Evolutionary conservation across 2,888 invertebrate species (phyloP), one percentile per base, ranked within the genome.

Genomic region (Drosophila rubida): DNA sequence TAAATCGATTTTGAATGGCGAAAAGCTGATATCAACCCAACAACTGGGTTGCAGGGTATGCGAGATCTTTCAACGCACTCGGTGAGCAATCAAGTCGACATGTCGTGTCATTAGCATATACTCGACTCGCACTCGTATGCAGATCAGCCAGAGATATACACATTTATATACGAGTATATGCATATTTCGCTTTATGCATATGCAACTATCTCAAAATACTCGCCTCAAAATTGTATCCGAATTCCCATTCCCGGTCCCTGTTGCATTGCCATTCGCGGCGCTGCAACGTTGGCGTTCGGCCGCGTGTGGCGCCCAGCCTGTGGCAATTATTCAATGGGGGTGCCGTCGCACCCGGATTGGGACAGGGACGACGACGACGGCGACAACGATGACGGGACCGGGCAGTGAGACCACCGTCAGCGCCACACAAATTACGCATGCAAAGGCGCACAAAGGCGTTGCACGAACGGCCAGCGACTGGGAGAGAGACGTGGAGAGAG

Each of bases 1-100:
- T 16, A n/a, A 30, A 11, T 19, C 0, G 19, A 27, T 27, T 19
- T 23, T 13, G 5, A 7, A 16, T 16, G 9, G 19, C 19, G 3
- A 19, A 2, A 3, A 19, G 19, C 2, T 19, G 19, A 19, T 19
- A 19, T 16, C 27, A 16, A 30, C 30, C 46, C 46, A 16, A n/a
- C 1, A 4, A 30, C 3, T 19, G 19, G 16, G 6, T 37, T 60
- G 37, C 42, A 57, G 66, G 77, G 74, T 72, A 69, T 73, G 27
- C 14, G 32, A n/a, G 3, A 50, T 54, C 35, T 68, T 55, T 51
- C 69, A 65, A 64, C 77, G 55, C 42, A 45, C 57, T 69, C 69
- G 72, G 73, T 77, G 87, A 89, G 89, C 85, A 78, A 82, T 85
- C 87, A 82, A 87, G 86, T 67, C 79, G 80, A 87, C 88, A 87